A percentile compares a stretch with the other conserved stretches of the same genome.
Conservation (phyloP, 1,140 invertebrate genomes). For the Ips typographus region DNA sequence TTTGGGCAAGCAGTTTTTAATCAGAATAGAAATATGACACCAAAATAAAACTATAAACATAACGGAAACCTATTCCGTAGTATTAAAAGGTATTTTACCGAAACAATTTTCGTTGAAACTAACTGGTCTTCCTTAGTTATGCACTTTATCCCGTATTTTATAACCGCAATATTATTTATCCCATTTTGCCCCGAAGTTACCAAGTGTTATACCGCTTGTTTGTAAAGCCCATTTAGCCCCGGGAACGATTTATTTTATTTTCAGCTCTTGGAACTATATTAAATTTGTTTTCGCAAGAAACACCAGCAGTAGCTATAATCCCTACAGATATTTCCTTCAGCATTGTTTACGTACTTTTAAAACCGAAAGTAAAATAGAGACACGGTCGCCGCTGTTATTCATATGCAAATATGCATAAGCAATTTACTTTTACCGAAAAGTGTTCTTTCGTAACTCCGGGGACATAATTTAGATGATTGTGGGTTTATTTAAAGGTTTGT, state of each 20-base stretch:
- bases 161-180: constrained; percentile 6
- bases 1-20: too few relatives aligned
- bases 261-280: constrained; percentile 3
- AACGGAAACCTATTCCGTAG: background rate
- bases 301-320: constrained; percentile 2
- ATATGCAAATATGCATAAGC: background rate
- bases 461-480: too few relatives aligned
- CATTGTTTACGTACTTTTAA: background rate
- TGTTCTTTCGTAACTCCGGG: too few relatives aligned
- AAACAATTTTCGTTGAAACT: constrained; percentile 9
- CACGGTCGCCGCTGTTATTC: background rate
- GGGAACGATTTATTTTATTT: constrained; percentile 3
- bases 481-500: too few relatives aligned
- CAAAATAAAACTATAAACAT: background rate
- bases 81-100: background rate
- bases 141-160: constrained; percentile 6
- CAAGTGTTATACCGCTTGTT: constrained; percentile 6
- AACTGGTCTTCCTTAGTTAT: constrained; percentile 5
- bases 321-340: constrained; percentile 3
- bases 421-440: background rate
- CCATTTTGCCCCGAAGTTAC: constrained; percentile 1
- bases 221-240: constrained; percentile 4
- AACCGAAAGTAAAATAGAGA: constrained; percentile 5
- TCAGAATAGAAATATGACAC: too few relatives aligned
- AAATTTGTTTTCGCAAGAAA: constrained; percentile 5